Evolutionary conservation across 2,113 vertebrate genomes (phyloP).

Genomic region (Rattus norvegicus): DNA sequence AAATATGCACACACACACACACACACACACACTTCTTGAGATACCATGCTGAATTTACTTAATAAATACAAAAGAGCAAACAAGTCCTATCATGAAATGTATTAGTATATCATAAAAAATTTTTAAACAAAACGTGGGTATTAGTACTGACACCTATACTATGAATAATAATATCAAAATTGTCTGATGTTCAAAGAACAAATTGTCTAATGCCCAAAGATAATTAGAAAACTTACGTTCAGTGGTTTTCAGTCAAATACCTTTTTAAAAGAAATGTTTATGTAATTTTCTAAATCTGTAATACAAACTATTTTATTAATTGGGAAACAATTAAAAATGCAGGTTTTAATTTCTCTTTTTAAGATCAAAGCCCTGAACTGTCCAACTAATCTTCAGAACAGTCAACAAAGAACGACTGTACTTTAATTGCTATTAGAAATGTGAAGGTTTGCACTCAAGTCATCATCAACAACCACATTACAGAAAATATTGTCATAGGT

Average conservation of each 20-base stretch:
- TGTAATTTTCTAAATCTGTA: neutral
- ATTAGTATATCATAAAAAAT: slow-evolving; percentile 4
- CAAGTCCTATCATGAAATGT: slow-evolving; percentile 39
- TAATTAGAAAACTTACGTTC: neutral
- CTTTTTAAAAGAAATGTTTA: neutral
- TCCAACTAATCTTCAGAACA: slow-evolving; percentile 4
- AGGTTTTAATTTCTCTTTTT: neutral
- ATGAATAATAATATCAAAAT: slow-evolving; percentile 8
- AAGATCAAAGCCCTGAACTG: neutral
- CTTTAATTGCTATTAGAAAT: neutral
- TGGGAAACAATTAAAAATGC: neutral
- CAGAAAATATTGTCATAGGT: neutral
- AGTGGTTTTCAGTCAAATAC: neutral
- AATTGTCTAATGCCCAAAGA: neutral
- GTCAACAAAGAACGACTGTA: neutral
- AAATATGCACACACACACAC: slow-evolving; percentile 1
- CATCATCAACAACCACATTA: neutral
- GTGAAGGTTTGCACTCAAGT: neutral
- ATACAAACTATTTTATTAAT: neutral
- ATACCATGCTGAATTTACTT: slow-evolving; percentile 13
- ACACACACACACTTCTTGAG: slow-evolving; percentile 4
- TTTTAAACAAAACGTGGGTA: slow-evolving; percentile 24
- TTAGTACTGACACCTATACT: neutral
- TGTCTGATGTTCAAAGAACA: neutral
- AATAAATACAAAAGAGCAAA: slow-evolving; percentile 37